phyloP scores from a whole-genome alignment of 2,113 vertebrate genomes.

The Corythaixoides concolor region DNA sequence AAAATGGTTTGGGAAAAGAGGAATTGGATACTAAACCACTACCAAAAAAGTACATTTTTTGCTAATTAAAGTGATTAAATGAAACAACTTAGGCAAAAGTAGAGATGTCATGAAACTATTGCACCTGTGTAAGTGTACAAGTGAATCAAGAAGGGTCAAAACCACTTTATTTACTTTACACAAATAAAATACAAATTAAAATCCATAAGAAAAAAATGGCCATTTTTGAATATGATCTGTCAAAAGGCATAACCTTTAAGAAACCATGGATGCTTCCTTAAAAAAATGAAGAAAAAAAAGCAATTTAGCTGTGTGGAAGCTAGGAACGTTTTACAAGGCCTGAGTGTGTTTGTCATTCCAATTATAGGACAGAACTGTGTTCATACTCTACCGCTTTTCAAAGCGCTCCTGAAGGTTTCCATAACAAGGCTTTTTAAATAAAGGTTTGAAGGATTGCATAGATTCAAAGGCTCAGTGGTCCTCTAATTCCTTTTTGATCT shows the following conservation, averaged over 20 bases:
- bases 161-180: conserved; percentile 62
- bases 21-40: neutral
- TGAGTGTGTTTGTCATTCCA: conserved; percentile 66
- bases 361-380: conserved; percentile 48
- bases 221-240: neutral
- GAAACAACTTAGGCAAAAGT: neutral
- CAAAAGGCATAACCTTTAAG: neutral
- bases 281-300: neutral
- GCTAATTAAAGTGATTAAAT: neutral
- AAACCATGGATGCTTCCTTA: conserved; percentile 18
- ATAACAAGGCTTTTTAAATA: conserved; percentile 64
- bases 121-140: neutral
- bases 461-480: conserved; percentile 76
- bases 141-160: neutral
- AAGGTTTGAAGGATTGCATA: conserved; percentile 57
- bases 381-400: conserved; percentile 29
- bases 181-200: neutral
- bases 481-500: conserved; percentile 86
- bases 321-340: neutral
- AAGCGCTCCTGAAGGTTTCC: conserved; percentile 55
- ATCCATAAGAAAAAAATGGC: neutral
- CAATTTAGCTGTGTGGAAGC: conserved; percentile 11
- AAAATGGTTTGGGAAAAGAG: neutral
- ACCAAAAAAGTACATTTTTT: neutral
- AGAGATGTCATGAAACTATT: neutral